Base-by-base conservation (phyloP, 1,140 invertebrate genomes). In the Lerema accius region DNA sequence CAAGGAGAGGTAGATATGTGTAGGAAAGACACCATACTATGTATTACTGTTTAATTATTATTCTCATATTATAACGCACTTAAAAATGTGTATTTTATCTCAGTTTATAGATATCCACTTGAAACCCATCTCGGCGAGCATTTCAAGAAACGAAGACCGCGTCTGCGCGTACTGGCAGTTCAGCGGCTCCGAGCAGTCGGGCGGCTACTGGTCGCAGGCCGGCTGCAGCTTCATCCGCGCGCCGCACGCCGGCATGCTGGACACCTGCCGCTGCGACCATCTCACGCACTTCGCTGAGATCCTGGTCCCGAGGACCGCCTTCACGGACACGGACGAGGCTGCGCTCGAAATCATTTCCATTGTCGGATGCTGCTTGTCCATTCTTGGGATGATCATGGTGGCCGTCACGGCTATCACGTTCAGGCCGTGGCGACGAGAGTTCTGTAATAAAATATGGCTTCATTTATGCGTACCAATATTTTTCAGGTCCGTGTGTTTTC, bases 221-320 rank as follows among this genome's bases (percentile, higher is more conserved):
- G 89, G 91, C 40, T 91, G 91, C 68, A 74, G 70, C 3, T 82
- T 90, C 45, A 81, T 89, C 16, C 66, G 58, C 13, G 66, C 84
- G n/a, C 55, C 61, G 0, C 14, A 53, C 13, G 26, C 50, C 10
- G 82, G 80, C 6, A 61, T 67, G 17, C 66, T 92, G 9, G 19
- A 23, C 5, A 23, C 19, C 2, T 23, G 92, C 63, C 69, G 88
- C 11, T 92, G 91, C 65, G 67, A 80, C 37, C 92, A 92, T 64
- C 76, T 92, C 3, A 92, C 92, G 0, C 91, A 92, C 65, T 92
- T 92, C 67, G 91, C 91, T 0, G 86, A 92, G 69, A 77, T 92
- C 0, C 69, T 92, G 0, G 68, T 86, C 4, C 80, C 80, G 0
- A 69, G 73, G 11, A 67, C 78, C 0, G 74, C 82, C 0, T 84